Evolutionary conservation across 2,797 vertebrate genomes (phyloP).

Genomic region (Cirrhinus mrigala): DNA sequence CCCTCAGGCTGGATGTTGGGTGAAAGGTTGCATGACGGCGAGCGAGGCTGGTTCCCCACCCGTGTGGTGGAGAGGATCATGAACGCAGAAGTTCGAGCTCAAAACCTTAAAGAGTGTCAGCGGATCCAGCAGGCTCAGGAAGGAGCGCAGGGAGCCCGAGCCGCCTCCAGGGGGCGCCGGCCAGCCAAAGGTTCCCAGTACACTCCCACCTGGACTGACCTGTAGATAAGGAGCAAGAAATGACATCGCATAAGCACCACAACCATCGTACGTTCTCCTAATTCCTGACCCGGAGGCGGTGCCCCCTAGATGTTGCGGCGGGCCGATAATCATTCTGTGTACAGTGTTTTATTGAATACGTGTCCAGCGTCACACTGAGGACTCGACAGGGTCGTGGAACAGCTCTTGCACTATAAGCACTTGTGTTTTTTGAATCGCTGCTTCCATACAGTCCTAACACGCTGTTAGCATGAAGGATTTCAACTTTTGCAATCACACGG

Average conservation of each 20-base stretch:
- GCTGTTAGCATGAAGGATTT: conserved; percentile 49
- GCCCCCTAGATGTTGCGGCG: neutral
- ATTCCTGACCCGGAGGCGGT: conserved; percentile 38
- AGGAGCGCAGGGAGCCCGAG: conserved; percentile 56
- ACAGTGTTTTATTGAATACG: conserved; percentile 33
- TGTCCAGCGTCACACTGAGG: conserved; percentile 10
- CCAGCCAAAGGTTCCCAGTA: conserved; percentile 65
- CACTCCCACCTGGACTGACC: conserved; percentile 63
- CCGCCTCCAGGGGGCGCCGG: conserved; percentile 66
- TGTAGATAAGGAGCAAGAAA: conserved; percentile 61
- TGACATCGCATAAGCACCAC: neutral
- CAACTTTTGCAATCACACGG: neutral
- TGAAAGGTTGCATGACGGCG: conserved; percentile 92
- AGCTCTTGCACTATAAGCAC: conserved; percentile 52
- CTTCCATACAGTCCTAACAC: conserved; percentile 40
- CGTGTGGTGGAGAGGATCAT: conserved; percentile 92
- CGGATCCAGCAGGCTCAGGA: conserved; percentile 90
- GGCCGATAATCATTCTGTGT: conserved; percentile 33
- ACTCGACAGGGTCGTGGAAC: conserved; percentile 21
- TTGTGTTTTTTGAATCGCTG: conserved; percentile 41
- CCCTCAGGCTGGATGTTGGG: conserved; percentile 93
- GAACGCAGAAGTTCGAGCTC: conserved; percentile 90
- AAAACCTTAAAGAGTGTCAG: conserved; percentile 92
- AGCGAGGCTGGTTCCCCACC: conserved; percentile 95
- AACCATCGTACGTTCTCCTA: neutral